Evolutionary conservation across 1,140 invertebrate species (phyloP).

Genomic region (Campoletis sonorensis): DNA sequence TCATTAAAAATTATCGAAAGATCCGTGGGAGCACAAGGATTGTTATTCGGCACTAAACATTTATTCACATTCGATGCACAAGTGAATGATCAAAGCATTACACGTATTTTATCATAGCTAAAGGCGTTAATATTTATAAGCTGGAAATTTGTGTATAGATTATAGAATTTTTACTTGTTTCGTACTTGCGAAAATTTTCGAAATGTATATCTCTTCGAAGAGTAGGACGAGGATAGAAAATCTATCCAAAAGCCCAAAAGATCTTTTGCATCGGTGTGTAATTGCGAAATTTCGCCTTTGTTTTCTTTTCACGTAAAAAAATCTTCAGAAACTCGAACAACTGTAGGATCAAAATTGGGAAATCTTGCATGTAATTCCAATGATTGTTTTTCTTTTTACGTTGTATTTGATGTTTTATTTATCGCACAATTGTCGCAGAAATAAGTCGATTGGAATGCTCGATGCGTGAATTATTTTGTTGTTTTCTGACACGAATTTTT

Average conservation of each 20-base stretch:
- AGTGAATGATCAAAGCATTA: no score
- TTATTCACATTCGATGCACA: no score
- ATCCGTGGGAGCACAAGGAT: no score
- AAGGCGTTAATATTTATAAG: background rate
- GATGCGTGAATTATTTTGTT: background rate
- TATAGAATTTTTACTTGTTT: background rate
- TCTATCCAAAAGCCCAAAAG: background rate
- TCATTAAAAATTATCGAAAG: no score
- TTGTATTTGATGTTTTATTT: no score
- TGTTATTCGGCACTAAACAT: no score
- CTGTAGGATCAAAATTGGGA: background rate
- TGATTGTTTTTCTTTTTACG: background rate
- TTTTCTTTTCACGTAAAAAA: background rate
- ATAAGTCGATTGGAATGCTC: slow-evolving; percentile 1
- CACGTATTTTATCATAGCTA: background rate
- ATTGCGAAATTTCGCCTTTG: background rate
- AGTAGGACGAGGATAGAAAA: background rate
- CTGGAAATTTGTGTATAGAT: background rate
- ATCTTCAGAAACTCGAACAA: background rate
- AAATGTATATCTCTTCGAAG: background rate
- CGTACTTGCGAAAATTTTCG: background rate
- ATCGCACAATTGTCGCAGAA: background rate
- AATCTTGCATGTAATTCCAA: background rate
- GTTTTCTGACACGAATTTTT: no score
- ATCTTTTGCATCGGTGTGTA: background rate